Base-by-base conservation (phyloP, 2,888 invertebrate species). In the Parelbella ahira region DNA sequence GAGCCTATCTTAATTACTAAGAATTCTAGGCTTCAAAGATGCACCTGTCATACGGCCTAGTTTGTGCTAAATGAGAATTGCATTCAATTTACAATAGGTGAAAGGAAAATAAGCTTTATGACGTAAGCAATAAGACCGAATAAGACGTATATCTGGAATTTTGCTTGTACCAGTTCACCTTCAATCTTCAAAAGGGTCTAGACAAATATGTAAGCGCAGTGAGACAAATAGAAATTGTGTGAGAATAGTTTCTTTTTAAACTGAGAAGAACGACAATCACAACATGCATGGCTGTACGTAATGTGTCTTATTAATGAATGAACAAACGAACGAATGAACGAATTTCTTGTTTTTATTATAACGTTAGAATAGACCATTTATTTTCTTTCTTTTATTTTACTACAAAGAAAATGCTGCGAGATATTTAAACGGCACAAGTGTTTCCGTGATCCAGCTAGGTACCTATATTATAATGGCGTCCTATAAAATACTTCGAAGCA, bases 101-200 rank as follows among this genome's bases (percentile, higher is more conserved):
- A 3, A 19, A 23, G 10, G 8, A 33, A 37, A 36, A 37, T 43
- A 9, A 13, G n/a, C 36, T 37, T 47, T 50, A 50, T 38, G 9
- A 0, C 3, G 0, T 13, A 19, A 0, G 2, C 8, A 9, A 47
- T 55, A 55, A 50, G 48, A 37, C 10, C 34, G 36, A 42, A 19
- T 34, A 45, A 46, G 21, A 44, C 20, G 34, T 36, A 20, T 7
- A 8, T 37, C 43, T 52, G 45, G 50, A 36, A 42, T 58, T 60
- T 60, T 62, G 62, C 58, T 56, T 21, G 20, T 38, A 55, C 58
- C 34, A 34, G 65, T 60, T 63, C 48, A 47, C 64, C 65, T 66
- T 65, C 63, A 37, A 46, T 52, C 49, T 53, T 48, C 44, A 37
- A 41, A 41, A 34, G 27, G 39, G 28, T 34, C 28, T 38, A 36